These are phyloP conservation scores for Diadromus collaris DNA, from an alignment of 2,888 invertebrate genomes.

Conservation along the genomic window DNA sequence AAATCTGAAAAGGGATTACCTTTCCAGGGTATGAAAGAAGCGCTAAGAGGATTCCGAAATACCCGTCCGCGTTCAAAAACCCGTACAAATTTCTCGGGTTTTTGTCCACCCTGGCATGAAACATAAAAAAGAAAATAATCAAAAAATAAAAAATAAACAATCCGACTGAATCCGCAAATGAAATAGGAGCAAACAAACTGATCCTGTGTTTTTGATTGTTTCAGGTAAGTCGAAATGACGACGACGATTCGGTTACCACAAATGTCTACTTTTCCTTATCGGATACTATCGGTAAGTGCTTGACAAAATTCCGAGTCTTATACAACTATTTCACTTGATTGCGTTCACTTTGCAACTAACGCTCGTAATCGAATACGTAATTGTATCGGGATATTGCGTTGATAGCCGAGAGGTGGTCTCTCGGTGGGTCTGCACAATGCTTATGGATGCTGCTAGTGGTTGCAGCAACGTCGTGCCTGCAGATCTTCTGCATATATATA, in stretches of 20 bases:
- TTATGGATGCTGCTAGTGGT: constrained; percentile 37
- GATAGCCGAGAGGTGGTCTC: constrained; percentile 35
- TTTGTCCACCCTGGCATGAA: constrained; percentile 11
- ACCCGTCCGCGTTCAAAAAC: constrained; percentile 33
- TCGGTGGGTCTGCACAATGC: too few species aligned
- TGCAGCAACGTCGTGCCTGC: constrained; percentile 9
- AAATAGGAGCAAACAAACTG: not conserved
- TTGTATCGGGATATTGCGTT: constrained; percentile 38
- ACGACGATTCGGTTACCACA: not conserved
- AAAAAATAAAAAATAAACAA: constrained; percentile 5
- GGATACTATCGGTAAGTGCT: constrained; percentile 26
- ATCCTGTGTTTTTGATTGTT: constrained; percentile 35
- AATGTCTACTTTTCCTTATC: not conserved
- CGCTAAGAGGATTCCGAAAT: constrained; percentile 55
- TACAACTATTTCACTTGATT: not conserved
- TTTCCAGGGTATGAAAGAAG: constrained; percentile 39
- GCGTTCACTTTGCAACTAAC: constrained; percentile 36
- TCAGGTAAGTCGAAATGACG: constrained; percentile 40
- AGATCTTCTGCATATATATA: constrained; percentile 14
- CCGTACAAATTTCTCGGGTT: constrained; percentile 2
- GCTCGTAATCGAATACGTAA: constrained; percentile 36
- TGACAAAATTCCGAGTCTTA: not conserved
- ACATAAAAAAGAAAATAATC: not conserved
- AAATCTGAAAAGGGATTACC: constrained; percentile 60
- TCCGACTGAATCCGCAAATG: constrained; percentile 6